These are phyloP conservation scores for Melanaphis sacchari DNA, from an alignment of 1,140 invertebrate genomes.

Conservation along the genomic window DNA sequence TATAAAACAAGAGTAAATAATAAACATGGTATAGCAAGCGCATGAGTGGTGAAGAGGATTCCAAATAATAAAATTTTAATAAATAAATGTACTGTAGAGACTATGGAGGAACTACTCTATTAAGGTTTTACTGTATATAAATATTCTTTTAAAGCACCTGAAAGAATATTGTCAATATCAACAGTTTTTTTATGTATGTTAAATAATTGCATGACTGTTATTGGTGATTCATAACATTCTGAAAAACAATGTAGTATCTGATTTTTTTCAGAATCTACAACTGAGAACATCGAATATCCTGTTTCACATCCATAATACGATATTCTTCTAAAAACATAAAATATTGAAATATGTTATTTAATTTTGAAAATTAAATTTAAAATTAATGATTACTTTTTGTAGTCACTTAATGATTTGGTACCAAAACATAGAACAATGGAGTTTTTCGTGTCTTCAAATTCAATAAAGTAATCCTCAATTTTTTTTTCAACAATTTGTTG, in stretches of 20 bases:
- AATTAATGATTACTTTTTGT: conserved; percentile 43
- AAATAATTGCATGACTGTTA: conserved; percentile 38
- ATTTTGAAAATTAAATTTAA: background rate
- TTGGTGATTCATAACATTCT: conserved; percentile 31
- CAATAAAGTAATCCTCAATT: conserved; percentile 28
- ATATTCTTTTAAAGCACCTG: background rate
- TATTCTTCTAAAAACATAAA: conserved; percentile 37
- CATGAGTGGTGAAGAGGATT: background rate
- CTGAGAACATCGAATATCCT: background rate
- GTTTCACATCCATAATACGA: conserved; percentile 39
- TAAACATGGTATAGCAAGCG: background rate
- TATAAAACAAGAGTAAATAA: background rate
- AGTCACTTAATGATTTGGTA: conserved; percentile 40
- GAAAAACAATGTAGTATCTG: background rate
- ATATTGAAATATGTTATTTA: background rate
- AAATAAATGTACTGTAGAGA: background rate
- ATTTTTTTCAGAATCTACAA: conserved; percentile 42
- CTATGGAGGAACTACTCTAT: background rate
- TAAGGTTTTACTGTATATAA: background rate
- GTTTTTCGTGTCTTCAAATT: conserved; percentile 15
- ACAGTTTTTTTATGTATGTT: conserved; percentile 35
- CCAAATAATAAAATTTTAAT: background rate
- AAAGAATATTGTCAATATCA: background rate
- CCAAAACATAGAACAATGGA: background rate
- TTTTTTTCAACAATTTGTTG: conserved; percentile 34